These are phyloP conservation scores for Thamnophis sirtalis DNA, from an alignment of 2,113 vertebrate species.

Conservation along the genomic window DNA sequence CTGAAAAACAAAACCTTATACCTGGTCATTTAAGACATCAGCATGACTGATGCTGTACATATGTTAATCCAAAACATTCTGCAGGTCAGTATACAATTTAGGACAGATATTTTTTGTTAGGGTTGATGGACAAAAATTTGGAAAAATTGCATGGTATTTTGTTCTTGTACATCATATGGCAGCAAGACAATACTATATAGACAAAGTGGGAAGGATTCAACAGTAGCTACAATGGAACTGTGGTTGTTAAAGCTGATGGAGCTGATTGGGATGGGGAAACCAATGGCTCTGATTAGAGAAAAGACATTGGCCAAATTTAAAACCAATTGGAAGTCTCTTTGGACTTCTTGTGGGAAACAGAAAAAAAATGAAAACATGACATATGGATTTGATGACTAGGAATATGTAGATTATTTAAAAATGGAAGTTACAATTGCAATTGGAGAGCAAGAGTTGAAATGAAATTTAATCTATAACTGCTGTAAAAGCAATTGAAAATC, in stretches of 20 bases:
- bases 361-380: background rate
- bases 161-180: background rate
- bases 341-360: background rate
- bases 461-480: background rate
- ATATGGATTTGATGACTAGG: background rate
- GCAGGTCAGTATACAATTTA: background rate
- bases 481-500: background rate
- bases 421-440: too few species aligned
- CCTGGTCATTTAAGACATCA: constrained; percentile 4
- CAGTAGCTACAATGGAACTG: background rate
- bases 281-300: background rate
- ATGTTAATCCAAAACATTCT: background rate
- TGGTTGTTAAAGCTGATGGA: background rate
- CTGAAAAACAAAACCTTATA: constrained; percentile 57
- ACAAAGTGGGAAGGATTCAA: background rate
- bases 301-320: background rate
- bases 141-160: background rate
- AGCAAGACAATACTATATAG: background rate
- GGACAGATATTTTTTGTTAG: background rate
- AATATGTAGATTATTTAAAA: background rate
- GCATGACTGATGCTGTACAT: background rate
- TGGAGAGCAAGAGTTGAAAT: background rate
- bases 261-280: background rate
- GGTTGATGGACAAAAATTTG: background rate
- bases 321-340: background rate